A percentile compares a stretch with the other conserved stretches of the same genome.
These are phyloP conservation scores for Otocyon megalotis DNA, from an alignment of 2,113 vertebrate species.

Conservation along the genomic window DNA sequence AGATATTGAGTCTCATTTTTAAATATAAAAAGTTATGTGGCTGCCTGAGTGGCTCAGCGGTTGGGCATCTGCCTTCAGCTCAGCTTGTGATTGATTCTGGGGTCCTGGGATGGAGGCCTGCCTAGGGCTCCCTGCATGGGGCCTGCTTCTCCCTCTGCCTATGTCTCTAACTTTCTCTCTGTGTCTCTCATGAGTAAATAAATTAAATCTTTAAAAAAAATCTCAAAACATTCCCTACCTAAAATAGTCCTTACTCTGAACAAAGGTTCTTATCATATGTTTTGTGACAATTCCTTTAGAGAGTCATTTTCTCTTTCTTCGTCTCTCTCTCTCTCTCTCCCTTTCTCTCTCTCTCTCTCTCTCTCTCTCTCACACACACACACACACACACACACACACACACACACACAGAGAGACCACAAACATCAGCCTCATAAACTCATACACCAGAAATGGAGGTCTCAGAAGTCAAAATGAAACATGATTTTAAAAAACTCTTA, in stretches of 20 bases:
- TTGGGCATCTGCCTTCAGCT: too few species aligned
- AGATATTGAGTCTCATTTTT: background rate
- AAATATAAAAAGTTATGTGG: background rate
- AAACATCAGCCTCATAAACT: background rate
- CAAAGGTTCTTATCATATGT: background rate
- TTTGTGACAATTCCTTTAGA: background rate
- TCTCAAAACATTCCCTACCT: background rate
- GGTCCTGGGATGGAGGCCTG: too few species aligned
- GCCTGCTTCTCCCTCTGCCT: too few species aligned
- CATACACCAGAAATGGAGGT: slow-evolving; percentile 8
- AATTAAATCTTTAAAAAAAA: background rate
- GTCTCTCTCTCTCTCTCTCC: background rate
- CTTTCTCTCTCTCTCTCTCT: background rate
- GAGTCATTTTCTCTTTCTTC: background rate
- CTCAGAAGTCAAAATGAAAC: slow-evolving; percentile 1
- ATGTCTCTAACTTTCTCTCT: too few species aligned
- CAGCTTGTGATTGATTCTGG: too few species aligned
- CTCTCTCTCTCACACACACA: too few species aligned
- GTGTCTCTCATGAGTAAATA: too few species aligned
- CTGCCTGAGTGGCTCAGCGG: too few species aligned
- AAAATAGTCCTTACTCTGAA: slow-evolving; percentile 49
- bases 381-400: background rate
- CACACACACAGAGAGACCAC: background rate
- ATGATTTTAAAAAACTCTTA: background rate
- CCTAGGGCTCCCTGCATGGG: too few species aligned